These are phyloP conservation scores for Drosophila watanabei DNA, from an alignment of 1,140 invertebrate genomes.

Conservation along the genomic window DNA sequence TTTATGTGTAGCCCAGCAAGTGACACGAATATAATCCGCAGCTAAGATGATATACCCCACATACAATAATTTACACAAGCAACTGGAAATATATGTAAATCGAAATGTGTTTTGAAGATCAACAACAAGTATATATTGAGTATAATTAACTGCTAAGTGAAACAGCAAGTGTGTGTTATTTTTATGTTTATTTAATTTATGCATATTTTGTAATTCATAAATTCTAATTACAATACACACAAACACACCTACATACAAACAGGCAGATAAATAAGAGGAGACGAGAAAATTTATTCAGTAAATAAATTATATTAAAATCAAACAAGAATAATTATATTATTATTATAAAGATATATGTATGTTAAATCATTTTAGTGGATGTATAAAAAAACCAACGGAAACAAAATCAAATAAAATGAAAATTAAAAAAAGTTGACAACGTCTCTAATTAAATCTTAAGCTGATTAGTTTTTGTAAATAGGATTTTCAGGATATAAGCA, in stretches of 20 bases:
- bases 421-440: constrained; percentile 30
- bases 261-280: constrained; percentile 41
- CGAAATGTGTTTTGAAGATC: constrained; percentile 41
- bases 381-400: constrained; percentile 66
- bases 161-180: constrained; percentile 56
- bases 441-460: background rate
- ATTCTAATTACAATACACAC: constrained; percentile 48
- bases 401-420: constrained; percentile 67
- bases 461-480: background rate
- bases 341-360: constrained; percentile 68
- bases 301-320: constrained; percentile 67
- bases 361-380: constrained; percentile 83
- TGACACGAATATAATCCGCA: constrained; percentile 43
- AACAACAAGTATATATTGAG: constrained; percentile 26
- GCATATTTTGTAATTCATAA: constrained; percentile 49
- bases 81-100: constrained; percentile 59
- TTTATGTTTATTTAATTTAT: constrained; percentile 55
- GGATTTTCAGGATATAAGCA: background rate
- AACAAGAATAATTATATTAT: constrained; percentile 65
- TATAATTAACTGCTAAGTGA: constrained; percentile 51
- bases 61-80: constrained; percentile 54
- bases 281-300: constrained; percentile 62
- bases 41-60: constrained; percentile 39
- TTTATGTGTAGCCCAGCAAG: constrained; percentile 52
- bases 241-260: constrained; percentile 44